These are phyloP conservation scores for Ceryle rudis DNA, from an alignment of 2,797 vertebrate species.

Conservation along the genomic window DNA sequence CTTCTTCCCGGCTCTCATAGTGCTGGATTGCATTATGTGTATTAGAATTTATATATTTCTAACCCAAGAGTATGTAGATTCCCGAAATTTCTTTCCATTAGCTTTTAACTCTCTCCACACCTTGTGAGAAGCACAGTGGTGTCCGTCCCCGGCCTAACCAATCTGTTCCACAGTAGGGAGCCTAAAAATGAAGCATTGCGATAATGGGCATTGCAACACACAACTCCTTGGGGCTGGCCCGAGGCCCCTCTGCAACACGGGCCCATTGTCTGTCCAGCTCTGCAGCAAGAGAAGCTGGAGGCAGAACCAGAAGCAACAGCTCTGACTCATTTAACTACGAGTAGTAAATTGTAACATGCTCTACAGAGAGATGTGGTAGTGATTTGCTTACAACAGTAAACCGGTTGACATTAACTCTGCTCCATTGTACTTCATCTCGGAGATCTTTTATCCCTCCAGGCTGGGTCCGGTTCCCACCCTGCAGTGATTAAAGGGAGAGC, in stretches of 20 bases:
- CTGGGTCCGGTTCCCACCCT: conserved; percentile 53
- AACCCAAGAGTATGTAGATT: not conserved
- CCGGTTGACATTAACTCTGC: not conserved
- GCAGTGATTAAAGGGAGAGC: conserved; percentile 38
- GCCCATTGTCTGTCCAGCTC: conserved; percentile 42
- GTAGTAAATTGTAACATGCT: conserved; percentile 28
- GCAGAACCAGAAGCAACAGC: conserved; percentile 42
- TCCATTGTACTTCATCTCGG: not conserved
- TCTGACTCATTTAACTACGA: conserved; percentile 32
- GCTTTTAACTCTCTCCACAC: conserved; percentile 5
- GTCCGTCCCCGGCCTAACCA: conserved; percentile 16
- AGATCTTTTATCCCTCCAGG: conserved; percentile 28
- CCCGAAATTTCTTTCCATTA: not conserved
- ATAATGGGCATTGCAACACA: conserved; percentile 56
- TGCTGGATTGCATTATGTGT: not conserved
- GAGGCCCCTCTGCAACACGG: conserved; percentile 31
- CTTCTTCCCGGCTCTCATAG: not conserved
- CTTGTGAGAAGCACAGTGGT: conserved; percentile 3
- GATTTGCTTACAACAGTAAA: conserved; percentile 55
- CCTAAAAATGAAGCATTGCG: conserved; percentile 46
- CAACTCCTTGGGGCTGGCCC: conserved; percentile 9
- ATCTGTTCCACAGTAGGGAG: conserved; percentile 61
- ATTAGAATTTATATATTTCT: not conserved
- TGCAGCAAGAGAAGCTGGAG: conserved; percentile 27
- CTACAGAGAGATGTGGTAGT: conserved; percentile 3